Evolutionary conservation across 1,140 invertebrate species (phyloP), one percentile per base, ranked within the genome.

Genomic region (Armadillidium nasatum): DNA sequence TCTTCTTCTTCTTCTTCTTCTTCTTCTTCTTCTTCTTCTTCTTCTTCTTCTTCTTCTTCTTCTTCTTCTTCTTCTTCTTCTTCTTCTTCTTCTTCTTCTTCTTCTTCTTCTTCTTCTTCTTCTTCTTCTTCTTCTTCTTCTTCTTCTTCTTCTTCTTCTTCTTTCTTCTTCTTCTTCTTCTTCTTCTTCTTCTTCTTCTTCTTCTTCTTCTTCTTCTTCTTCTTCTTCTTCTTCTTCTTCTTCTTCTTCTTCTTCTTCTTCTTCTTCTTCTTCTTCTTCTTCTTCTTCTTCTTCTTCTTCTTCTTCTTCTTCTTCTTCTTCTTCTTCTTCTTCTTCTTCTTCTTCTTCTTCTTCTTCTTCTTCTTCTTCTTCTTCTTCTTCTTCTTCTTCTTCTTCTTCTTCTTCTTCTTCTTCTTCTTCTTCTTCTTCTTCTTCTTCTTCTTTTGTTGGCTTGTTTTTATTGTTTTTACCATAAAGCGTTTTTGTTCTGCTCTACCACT

Each of bases 101-200:
- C 50, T 54, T n/a, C 50, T 54, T n/a, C n/a, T 54, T n/a, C 10
- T 54, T n/a, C n/a, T 54, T n/a, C n/a, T 54, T n/a, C n/a, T 54
- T 54, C n/a, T 54, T n/a, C n/a, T 54, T n/a, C n/a, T 54, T n/a
- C n/a, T 54, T 54, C n/a, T 54, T n/a, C n/a, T 54, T n/a, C n/a
- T 54, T n/a, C 50, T 54, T n/a, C n/a, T 54, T n/a, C n/a, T 54
- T n/a, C n/a, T 54, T n/a, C n/a, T 54, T 54, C n/a, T 54, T 54
- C 50, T n/a, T 54, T n/a, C n/a, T 54, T n/a, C n/a, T 54, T 54
- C n/a, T 54, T 54, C 50, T 54, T n/a, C n/a, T 54, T n/a, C n/a
- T 54, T n/a, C n/a, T 54, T n/a, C n/a, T 54, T n/a, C n/a, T 54
- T n/a, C n/a, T 54, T n/a, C n/a, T 54, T n/a, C 10, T 54, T 54